These are phyloP conservation scores for Chrysaora quinquecirrha DNA, from an alignment of 30 jellyfish, hydroid and myxozoan genomes.

Conservation along the genomic window DNA sequence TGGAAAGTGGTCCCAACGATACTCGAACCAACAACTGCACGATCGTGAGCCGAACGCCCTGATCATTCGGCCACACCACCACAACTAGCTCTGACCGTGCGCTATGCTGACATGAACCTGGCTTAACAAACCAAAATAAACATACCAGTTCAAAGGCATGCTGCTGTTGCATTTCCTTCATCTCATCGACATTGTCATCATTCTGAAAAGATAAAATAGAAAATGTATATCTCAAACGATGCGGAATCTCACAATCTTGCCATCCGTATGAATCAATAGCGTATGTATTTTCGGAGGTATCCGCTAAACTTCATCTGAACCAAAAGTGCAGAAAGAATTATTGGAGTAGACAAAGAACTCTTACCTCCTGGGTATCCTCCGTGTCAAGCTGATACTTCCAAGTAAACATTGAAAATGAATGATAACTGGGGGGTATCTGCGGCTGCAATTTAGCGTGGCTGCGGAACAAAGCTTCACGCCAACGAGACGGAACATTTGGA, in stretches of 20 bases:
- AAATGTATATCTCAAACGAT: no score
- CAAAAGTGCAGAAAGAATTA: no score
- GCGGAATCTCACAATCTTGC: no score
- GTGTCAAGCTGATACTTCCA: conserved; percentile 35
- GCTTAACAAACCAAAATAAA: not conserved
- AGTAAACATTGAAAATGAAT: conserved; percentile 25
- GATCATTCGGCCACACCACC: no score
- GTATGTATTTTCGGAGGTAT: no score
- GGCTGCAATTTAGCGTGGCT: conserved; percentile 12
- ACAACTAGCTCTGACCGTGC: no score
- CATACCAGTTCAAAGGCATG: conserved; percentile 48
- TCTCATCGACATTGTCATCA: not conserved
- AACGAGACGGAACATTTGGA: conserved; percentile 26
- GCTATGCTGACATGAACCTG: no score
- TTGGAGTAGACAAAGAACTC: not conserved
- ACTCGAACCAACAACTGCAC: no score
- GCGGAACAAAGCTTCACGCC: conserved; percentile 53
- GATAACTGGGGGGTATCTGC: conserved; percentile 11
- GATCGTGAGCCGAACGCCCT: no score
- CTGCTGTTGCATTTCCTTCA: conserved; percentile 34
- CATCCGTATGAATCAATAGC: no score
- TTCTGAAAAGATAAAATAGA: not conserved
- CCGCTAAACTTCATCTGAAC: no score
- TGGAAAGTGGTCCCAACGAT: no score
- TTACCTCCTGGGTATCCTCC: not conserved